Evolutionary conservation across 2,888 invertebrate genomes (phyloP).

Genomic region (Eupithecia tripunctaria): DNA sequence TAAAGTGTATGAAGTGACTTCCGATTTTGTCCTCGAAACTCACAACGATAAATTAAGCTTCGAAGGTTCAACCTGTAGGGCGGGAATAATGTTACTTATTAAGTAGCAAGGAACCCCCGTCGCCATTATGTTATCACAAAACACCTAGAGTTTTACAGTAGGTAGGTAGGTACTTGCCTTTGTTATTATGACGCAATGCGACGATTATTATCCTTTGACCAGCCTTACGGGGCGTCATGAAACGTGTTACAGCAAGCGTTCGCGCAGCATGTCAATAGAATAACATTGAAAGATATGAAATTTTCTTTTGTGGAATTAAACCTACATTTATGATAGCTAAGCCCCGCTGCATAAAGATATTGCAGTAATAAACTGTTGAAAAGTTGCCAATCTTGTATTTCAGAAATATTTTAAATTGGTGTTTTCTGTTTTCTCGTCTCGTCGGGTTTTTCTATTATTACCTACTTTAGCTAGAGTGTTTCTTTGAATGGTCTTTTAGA

Average conservation of each 20-base stretch:
- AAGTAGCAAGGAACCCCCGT: slow-evolving; percentile 23
- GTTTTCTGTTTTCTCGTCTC: too few relatives aligned
- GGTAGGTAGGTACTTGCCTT: neutral
- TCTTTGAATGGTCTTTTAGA: neutral
- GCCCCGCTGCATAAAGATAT: neutral
- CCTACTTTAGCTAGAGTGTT: too few relatives aligned
- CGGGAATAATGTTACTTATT: slow-evolving; percentile 26
- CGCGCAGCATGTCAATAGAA: too few relatives aligned
- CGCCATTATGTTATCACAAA: slow-evolving; percentile 28
- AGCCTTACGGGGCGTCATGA: too few relatives aligned
- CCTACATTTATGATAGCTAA: neutral
- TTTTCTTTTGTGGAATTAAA: neutral
- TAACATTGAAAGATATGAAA: neutral
- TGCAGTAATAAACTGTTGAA: neutral
- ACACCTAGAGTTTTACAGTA: neutral
- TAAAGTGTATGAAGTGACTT: slow-evolving; percentile 12
- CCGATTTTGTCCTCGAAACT: slow-evolving; percentile 8
- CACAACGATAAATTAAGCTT: slow-evolving; percentile 21
- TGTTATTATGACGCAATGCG: slow-evolving; percentile 10
- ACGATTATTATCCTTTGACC: neutral
- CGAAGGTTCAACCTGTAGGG: slow-evolving; percentile 15
- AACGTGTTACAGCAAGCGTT: too few relatives aligned
- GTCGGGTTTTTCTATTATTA: too few relatives aligned
- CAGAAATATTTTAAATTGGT: neutral
- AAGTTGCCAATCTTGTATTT: neutral